These are phyloP conservation scores for Siniperca scherzeri DNA, from an alignment of 2,797 vertebrate genomes.

Conservation along the genomic window DNA sequence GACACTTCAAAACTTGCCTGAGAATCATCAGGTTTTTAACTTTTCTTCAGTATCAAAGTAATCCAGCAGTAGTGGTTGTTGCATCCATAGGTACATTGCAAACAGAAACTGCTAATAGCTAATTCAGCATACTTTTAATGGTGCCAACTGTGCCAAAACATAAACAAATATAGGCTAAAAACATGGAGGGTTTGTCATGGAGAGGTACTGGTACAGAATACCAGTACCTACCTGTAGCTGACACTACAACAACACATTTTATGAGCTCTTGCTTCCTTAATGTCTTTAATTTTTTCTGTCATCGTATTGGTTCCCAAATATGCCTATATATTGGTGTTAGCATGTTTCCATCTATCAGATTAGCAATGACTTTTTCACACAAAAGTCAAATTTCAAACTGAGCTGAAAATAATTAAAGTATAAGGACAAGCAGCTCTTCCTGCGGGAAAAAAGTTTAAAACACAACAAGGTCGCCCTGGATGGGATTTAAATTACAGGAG, in stretches of 20 bases:
- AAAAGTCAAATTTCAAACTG: neutral
- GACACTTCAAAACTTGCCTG: neutral
- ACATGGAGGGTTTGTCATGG: too few species aligned
- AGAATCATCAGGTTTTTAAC: neutral
- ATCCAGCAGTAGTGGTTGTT: too few species aligned
- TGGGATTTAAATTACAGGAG: too few species aligned
- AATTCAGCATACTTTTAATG: neutral
- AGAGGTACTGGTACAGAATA: too few species aligned
- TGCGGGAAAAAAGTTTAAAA: too few species aligned
- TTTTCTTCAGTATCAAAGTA: neutral
- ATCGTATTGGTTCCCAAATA: too few species aligned
- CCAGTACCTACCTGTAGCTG: neutral
- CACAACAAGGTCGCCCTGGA: too few species aligned
- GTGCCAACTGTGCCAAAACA: neutral
- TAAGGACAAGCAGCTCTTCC: neutral
- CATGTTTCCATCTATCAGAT: neutral
- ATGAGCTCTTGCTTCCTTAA: too few species aligned
- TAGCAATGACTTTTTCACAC: neutral
- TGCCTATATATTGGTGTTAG: too few species aligned
- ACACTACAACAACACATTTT: too few species aligned
- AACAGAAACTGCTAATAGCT: neutral
- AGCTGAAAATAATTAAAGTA: neutral
- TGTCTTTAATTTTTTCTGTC: too few species aligned
- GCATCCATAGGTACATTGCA: neutral
- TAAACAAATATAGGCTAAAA: neutral